Evolutionary conservation across 2,797 vertebrate species (phyloP).

Genomic region (Stomatorhinus walkeri): DNA sequence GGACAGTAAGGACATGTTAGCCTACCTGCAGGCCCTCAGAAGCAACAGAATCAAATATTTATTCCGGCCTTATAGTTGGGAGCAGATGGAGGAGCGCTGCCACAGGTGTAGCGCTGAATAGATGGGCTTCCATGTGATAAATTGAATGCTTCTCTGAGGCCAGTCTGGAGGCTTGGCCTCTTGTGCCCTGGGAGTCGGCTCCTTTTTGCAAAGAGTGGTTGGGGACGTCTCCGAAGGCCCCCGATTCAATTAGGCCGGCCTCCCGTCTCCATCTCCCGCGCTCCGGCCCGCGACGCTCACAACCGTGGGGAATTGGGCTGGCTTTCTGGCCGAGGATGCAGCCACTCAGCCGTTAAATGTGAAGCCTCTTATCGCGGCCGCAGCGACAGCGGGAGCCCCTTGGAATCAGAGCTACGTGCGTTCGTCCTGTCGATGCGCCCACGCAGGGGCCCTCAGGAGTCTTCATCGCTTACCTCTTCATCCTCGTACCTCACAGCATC

Average conservation of each 20-base stretch:
- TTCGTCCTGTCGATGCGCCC: background rate
- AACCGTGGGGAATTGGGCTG: slow-evolving; percentile 52
- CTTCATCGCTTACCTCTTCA: background rate
- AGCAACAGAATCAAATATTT: slow-evolving; percentile 2
- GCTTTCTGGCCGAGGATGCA: slow-evolving; percentile 21
- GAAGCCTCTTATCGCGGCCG: slow-evolving; percentile 22
- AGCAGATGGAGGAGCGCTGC: background rate
- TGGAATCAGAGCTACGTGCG: slow-evolving; percentile 18
- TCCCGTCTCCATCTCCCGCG: slow-evolving; percentile 51
- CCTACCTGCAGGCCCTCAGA: background rate
- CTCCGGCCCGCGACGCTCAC: slow-evolving; percentile 45
- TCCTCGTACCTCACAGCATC: background rate
- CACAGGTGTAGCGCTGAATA: background rate
- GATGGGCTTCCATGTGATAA: slow-evolving; percentile 42
- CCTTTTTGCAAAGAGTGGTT: slow-evolving; percentile 48
- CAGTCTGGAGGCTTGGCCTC: slow-evolving; percentile 45
- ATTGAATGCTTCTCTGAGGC: slow-evolving; percentile 41
- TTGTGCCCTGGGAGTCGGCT: slow-evolving; percentile 43
- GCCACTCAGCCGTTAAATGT: slow-evolving; percentile 26
- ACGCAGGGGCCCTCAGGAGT: background rate
- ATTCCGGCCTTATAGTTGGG: background rate
- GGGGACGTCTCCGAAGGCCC: slow-evolving; percentile 52
- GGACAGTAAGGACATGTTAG: background rate
- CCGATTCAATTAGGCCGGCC: slow-evolving; percentile 48
- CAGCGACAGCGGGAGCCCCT: background rate